Percentiles rank a stretch among this genome's conserved stretches.
These are phyloP conservation scores for Lycocerus yunnanus DNA, from an alignment of 2,888 invertebrate genomes.

Conservation along the genomic window DNA sequence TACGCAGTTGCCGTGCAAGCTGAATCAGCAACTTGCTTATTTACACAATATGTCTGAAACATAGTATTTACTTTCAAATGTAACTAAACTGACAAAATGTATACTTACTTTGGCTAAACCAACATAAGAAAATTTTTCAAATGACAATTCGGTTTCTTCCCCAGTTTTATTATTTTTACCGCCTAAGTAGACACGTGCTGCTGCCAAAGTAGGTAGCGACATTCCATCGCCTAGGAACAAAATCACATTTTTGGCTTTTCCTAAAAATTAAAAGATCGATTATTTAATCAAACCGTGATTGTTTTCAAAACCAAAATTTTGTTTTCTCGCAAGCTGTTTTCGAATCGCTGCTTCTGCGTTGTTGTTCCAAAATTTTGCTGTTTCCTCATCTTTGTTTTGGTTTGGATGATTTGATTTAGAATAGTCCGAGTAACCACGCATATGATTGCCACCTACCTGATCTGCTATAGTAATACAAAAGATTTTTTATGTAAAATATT, in stretches of 20 bases:
- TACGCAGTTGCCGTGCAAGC: conserved; percentile 84
- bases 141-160: conserved; percentile 70
- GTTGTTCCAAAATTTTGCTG: background rate
- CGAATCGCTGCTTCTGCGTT: background rate
- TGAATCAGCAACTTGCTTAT: conserved; percentile 79
- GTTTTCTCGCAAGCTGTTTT: background rate
- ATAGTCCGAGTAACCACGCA: background rate
- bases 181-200: conserved; percentile 51
- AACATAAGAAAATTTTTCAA: conserved; percentile 74
- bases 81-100: background rate
- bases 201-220: background rate
- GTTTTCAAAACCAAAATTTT: background rate
- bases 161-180: conserved; percentile 63
- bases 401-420: background rate
- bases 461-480: no score
- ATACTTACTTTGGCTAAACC: conserved; percentile 73
- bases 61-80: conserved; percentile 33
- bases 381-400: background rate
- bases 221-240: background rate
- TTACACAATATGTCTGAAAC: conserved; percentile 74
- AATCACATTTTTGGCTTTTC: background rate
- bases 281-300: background rate
- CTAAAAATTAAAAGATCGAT: background rate
- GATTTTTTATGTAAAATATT: background rate
- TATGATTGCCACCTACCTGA: background rate